These are phyloP conservation scores for Brachyrhaphis roseni DNA, from an alignment of 2,797 vertebrate species.

Conservation along the genomic window DNA sequence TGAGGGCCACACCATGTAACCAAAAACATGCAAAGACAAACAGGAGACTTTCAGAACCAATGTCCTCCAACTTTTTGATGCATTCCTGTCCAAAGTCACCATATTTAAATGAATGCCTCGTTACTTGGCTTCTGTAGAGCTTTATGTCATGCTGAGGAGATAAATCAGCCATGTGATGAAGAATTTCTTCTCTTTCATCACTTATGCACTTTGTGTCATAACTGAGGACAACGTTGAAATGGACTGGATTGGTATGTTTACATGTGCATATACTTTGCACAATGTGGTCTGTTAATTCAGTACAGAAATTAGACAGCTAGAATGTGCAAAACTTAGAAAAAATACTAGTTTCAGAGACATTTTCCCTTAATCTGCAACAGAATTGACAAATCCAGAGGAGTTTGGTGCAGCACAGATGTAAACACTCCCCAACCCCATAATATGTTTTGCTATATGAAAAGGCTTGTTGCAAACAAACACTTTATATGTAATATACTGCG, in stretches of 20 bases:
- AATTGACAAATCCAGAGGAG: neutral
- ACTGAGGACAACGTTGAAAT: neutral
- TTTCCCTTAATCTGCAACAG: neutral
- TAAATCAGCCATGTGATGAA: neutral
- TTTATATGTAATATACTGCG: constrained; percentile 37
- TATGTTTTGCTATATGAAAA: constrained; percentile 53
- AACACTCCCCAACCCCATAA: neutral
- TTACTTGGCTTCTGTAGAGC: neutral
- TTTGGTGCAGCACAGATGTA: neutral
- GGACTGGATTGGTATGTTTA: neutral
- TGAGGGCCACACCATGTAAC: neutral
- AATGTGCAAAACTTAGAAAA: neutral
- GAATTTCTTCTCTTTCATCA: neutral
- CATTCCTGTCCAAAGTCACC: neutral
- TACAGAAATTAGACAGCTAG: neutral
- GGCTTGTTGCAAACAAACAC: constrained; percentile 51
- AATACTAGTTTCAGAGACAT: neutral
- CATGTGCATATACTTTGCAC: neutral
- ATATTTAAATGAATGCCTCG: neutral
- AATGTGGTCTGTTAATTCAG: neutral
- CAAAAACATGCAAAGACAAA: neutral
- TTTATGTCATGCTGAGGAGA: neutral
- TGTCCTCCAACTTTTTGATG: neutral
- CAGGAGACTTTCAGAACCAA: neutral
- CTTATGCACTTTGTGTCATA: neutral